Conservation (phyloP, 2,113 vertebrate species). For the Apodemus speciosus region DNA sequence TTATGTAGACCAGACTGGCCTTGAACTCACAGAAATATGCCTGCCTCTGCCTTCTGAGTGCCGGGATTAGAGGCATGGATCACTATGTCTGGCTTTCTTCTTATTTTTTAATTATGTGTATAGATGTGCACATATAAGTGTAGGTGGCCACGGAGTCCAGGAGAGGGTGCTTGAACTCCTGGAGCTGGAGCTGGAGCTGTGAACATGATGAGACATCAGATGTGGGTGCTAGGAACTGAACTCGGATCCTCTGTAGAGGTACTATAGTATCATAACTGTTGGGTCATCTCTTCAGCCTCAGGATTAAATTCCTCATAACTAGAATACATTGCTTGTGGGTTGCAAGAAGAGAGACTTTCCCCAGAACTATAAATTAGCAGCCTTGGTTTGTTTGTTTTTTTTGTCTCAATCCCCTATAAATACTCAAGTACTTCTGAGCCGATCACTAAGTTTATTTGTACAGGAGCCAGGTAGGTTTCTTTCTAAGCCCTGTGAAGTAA, state of each 20-base stretch:
- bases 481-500: background rate
- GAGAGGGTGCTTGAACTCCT: background rate
- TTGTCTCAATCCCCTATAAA: background rate
- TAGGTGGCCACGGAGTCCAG: background rate
- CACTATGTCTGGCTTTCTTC: background rate
- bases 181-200: too few relatives aligned
- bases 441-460: conserved; percentile 6
- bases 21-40: background rate
- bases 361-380: conserved; percentile 33
- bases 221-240: background rate
- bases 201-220: background rate
- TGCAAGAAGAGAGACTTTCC: background rate
- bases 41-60: background rate
- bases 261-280: background rate
- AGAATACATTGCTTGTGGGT: background rate
- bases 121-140: background rate
- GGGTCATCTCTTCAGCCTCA: background rate
- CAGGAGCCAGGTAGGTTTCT: background rate
- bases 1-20: background rate
- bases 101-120: background rate
- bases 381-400: too few relatives aligned
- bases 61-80: background rate
- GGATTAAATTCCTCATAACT: conserved; percentile 19
- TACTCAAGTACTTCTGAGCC: background rate
- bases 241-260: background rate